Conservation (phyloP, 2,113 vertebrate genomes). For the Pituophis catenifer region DNA sequence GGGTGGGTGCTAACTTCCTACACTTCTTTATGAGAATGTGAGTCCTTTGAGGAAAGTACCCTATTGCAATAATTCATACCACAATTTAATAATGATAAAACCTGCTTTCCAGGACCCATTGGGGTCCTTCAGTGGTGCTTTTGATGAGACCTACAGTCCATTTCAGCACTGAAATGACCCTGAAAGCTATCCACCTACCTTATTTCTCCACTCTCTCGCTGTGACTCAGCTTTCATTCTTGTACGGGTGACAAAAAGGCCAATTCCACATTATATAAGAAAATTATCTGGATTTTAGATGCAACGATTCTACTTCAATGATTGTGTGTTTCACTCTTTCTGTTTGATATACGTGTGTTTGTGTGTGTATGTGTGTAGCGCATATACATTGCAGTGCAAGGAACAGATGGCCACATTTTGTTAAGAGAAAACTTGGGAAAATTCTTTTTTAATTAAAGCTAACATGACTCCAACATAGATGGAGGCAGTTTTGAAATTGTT, state of each 20-base stretch:
- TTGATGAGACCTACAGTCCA: not conserved
- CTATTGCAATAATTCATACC: not conserved
- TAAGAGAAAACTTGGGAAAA: constrained; percentile 61
- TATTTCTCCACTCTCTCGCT: not conserved
- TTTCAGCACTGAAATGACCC: not conserved
- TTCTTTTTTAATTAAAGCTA: not conserved
- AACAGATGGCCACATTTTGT: constrained; percentile 61
- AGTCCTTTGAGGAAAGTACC: not conserved
- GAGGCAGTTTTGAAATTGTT: not conserved
- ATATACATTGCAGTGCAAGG: constrained; percentile 48
- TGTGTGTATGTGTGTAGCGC: not conserved
- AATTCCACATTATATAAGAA: not conserved
- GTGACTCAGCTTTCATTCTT: not conserved
- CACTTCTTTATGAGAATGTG: not conserved
- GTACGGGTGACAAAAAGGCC: not conserved
- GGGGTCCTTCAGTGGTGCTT: not conserved
- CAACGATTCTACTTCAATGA: not conserved
- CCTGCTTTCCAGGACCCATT: not conserved
- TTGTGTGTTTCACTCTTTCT: not conserved
- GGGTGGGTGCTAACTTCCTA: too few relatives aligned
- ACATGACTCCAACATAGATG: not conserved
- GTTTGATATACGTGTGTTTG: not conserved
- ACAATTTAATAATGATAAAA: not conserved
- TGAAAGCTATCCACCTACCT: not conserved
- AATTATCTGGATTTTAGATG: not conserved